These are phyloP conservation scores for Limulus polyphemus DNA, from an alignment of 2,888 invertebrate genomes.

Conservation along the genomic window DNA sequence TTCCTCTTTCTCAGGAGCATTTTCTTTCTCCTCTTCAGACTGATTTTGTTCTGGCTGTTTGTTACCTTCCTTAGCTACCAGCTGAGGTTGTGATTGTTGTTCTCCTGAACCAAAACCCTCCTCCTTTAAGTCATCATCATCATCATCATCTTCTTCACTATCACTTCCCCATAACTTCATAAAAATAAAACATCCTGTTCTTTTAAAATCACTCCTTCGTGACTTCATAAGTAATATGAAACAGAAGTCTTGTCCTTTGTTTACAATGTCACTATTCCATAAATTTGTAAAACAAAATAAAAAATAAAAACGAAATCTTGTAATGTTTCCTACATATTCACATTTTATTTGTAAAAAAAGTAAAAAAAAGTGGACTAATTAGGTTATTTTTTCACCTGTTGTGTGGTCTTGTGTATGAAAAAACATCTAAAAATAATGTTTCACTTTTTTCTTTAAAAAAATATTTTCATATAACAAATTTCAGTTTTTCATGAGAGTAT, in stretches of 20 bases:
- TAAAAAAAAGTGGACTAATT: too few species aligned
- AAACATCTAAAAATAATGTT: too few species aligned
- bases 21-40: constrained; percentile 54
- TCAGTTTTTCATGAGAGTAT: too few species aligned
- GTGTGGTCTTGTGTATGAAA: too few species aligned
- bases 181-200: not conserved
- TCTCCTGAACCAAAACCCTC: constrained; percentile 35
- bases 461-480: too few species aligned
- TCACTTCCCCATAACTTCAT: constrained; percentile 45
- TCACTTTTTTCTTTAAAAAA: too few species aligned
- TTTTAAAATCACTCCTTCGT: not conserved
- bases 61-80: constrained; percentile 56
- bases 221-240: not conserved
- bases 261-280: constrained; percentile 7
- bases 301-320: too few species aligned
- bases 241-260: constrained; percentile 11
- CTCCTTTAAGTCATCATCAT: constrained; percentile 45
- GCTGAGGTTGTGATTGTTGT: constrained; percentile 45
- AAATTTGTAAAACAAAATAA: not conserved
- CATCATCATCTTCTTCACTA: constrained; percentile 61
- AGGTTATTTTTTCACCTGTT: too few species aligned
- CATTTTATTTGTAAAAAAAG: too few species aligned
- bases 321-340: too few species aligned
- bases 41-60: constrained; percentile 43
- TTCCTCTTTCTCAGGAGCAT: constrained; percentile 30